Evolutionary conservation across 2,888 invertebrate species (phyloP).

Genomic region (Caenorhabditis panamensis): DNA sequence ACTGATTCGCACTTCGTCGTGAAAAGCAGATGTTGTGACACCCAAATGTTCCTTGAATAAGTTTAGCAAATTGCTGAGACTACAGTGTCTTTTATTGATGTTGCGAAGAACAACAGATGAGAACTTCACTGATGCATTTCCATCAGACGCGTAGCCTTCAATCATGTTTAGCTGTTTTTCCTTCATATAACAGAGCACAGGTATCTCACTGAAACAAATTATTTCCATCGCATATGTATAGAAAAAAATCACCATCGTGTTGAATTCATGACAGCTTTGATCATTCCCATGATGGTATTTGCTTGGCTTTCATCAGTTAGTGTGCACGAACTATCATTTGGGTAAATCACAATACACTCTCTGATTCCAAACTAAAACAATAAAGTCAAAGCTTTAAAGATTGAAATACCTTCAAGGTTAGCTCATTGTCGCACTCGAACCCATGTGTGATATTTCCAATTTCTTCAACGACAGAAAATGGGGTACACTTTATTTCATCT

Average conservation of each 20-base stretch:
- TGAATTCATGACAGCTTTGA: constrained; percentile 25
- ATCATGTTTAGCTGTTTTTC: constrained; percentile 18
- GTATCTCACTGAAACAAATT: constrained; percentile 38
- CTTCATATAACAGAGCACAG: constrained; percentile 47
- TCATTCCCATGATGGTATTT: constrained; percentile 42
- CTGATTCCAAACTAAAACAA: constrained; percentile 44
- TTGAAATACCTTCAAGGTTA: constrained; percentile 18
- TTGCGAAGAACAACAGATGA: constrained; percentile 23
- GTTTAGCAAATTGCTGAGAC: constrained; percentile 27
- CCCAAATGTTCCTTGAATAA: constrained; percentile 55
- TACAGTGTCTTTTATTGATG: constrained; percentile 33
- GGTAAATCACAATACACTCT: constrained; percentile 34
- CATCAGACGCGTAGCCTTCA: constrained; percentile 50
- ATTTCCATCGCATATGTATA: background rate
- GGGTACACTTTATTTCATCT: constrained; percentile 4
- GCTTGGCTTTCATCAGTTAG: constrained; percentile 36
- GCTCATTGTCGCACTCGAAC: constrained; percentile 15
- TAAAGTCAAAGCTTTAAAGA: background rate
- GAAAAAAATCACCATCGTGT: constrained; percentile 29
- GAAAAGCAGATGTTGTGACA: constrained; percentile 31
- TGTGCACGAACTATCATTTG: constrained; percentile 10
- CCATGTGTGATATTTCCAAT: constrained; percentile 22
- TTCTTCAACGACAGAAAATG: constrained; percentile 37
- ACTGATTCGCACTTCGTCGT: constrained; percentile 49
- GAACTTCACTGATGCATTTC: constrained; percentile 22